Conservation (phyloP, 2,888 invertebrate genomes). For the Chrysomela aeneicollis region DNA sequence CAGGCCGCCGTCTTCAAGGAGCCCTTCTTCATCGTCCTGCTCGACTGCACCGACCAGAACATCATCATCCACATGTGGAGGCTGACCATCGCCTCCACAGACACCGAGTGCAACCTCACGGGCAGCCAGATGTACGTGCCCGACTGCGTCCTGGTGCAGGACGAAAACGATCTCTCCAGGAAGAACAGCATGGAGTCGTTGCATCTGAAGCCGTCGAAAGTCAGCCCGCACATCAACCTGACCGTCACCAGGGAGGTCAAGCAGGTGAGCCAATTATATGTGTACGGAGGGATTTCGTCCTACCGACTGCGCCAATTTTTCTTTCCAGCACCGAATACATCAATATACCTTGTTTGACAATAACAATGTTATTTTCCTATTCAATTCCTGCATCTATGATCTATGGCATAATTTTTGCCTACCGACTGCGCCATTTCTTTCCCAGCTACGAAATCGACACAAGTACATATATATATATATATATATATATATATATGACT, state of each 20-base stretch:
- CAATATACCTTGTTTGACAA: too few relatives aligned
- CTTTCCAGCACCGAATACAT: too few relatives aligned
- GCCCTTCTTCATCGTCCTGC: conserved; percentile 92
- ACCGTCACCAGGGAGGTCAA: conserved; percentile 93
- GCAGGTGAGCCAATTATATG: background rate
- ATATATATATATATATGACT: too few relatives aligned
- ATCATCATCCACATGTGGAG: conserved; percentile 97
- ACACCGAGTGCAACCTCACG: conserved; percentile 56
- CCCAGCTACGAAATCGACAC: too few relatives aligned
- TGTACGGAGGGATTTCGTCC: background rate
- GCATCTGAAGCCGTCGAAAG: conserved; percentile 61
- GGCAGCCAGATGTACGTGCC: conserved; percentile 92
- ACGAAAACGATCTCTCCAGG: conserved; percentile 72
- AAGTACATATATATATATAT: too few relatives aligned
- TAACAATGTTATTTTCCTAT: too few relatives aligned
- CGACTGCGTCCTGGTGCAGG: conserved; percentile 84
- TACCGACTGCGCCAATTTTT: background rate
- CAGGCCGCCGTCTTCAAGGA: conserved; percentile 89
- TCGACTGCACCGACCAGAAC: conserved; percentile 85
- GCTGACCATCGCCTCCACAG: conserved; percentile 82
- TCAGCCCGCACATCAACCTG: conserved; percentile 80
- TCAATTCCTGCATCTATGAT: too few relatives aligned
- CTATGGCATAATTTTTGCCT: too few relatives aligned
- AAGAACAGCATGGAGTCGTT: conserved; percentile 60
- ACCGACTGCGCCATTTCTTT: too few relatives aligned